phyloP scores from a whole-genome alignment of 2,888 invertebrate species.

The Gymnoscelis rufifasciata region DNA sequence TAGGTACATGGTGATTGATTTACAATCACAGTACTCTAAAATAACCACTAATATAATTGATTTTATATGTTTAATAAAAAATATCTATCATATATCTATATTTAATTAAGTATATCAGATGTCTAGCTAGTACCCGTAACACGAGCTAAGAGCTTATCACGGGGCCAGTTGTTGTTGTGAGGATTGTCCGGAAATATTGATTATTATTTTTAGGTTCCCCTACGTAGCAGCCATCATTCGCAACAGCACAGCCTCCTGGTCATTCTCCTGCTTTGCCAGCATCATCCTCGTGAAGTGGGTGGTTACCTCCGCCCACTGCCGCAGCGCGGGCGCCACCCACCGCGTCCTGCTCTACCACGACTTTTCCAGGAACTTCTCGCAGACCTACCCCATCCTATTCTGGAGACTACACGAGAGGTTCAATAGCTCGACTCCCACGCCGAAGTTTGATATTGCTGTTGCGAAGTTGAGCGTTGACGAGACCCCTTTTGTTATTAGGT shows the following conservation, averaged over 20 bases:
- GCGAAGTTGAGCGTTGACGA: conserved; percentile 52
- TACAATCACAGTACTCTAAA: too few species aligned
- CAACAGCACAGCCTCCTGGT: conserved; percentile 47
- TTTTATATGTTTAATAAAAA: too few species aligned
- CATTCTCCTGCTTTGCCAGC: conserved; percentile 61
- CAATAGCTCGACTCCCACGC: conserved; percentile 35
- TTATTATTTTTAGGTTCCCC: too few species aligned
- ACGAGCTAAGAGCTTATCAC: too few species aligned
- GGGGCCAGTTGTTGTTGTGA: too few species aligned
- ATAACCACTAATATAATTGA: too few species aligned
- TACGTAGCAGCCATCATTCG: conserved; percentile 59
- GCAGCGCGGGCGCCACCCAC: conserved; percentile 45
- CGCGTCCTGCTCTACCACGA: conserved; percentile 54
- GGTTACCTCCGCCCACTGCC: conserved; percentile 62
- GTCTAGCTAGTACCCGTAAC: too few species aligned
- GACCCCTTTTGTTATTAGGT: conserved; percentile 37
- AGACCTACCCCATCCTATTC: conserved; percentile 53
- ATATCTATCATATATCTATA: too few species aligned
- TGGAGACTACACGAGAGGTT: conserved; percentile 62
- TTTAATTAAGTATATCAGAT: too few species aligned
- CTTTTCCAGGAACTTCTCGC: conserved; percentile 46
- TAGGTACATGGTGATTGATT: too few species aligned
- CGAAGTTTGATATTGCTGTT: conserved; percentile 57
- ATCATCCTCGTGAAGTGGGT: conserved; percentile 59
- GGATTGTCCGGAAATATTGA: too few species aligned